phyloP scores from a whole-genome alignment of 2,797 vertebrate genomes.

The Onychomys torridus region DNA sequence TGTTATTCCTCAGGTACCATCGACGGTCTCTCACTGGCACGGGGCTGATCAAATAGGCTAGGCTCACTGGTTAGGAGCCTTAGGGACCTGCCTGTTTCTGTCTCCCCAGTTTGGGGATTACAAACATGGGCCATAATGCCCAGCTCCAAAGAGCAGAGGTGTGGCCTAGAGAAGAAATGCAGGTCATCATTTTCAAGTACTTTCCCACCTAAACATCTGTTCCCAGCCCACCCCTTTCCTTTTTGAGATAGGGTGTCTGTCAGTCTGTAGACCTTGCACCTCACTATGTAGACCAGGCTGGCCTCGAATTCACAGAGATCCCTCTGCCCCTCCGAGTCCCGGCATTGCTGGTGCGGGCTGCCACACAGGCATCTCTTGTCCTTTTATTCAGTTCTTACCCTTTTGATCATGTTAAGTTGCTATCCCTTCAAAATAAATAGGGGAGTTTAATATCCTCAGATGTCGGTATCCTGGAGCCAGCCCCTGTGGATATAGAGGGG shows the following conservation, averaged over 20 bases:
- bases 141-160: background rate
- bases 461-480: background rate
- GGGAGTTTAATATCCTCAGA: background rate
- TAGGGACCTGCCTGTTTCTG: background rate
- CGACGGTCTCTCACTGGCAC: background rate
- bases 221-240: background rate
- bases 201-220: background rate
- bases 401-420: background rate
- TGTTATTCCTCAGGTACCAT: background rate
- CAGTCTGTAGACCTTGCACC: background rate
- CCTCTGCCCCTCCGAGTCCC: background rate
- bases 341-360: background rate
- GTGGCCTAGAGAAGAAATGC: background rate
- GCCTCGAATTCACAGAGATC: background rate
- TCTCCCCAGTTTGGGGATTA: background rate
- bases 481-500: too few relatives aligned
- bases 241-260: background rate
- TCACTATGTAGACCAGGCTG: background rate
- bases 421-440: background rate
- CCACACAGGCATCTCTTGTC: background rate
- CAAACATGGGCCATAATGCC: background rate
- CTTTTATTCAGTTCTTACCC: background rate
- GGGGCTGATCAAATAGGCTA: background rate
- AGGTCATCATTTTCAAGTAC: background rate
- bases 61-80: background rate